Evolutionary conservation across 2,797 vertebrate genomes (phyloP).

Genomic region (Botia kubotai): DNA sequence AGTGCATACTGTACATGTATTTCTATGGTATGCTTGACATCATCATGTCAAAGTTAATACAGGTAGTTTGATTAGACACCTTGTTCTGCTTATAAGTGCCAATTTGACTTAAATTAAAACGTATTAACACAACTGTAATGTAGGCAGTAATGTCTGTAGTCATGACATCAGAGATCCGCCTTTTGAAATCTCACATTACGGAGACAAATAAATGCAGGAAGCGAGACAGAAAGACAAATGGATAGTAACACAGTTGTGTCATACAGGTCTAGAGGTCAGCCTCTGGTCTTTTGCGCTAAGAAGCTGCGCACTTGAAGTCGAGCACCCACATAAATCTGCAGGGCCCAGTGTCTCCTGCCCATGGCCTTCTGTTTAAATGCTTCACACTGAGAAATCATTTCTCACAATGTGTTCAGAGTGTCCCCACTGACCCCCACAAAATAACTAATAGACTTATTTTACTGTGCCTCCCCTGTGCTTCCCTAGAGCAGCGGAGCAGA

Average conservation of each 20-base stretch:
- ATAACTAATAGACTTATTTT: constrained; percentile 36
- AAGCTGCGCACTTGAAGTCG: neutral
- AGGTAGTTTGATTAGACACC: no score
- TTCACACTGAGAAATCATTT: constrained; percentile 49
- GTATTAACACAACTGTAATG: no score
- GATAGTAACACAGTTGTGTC: neutral
- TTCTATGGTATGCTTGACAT: no score
- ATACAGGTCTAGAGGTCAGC: neutral
- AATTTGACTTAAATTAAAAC: no score
- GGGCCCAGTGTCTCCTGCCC: neutral
- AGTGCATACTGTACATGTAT: no score
- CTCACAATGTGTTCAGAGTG: constrained; percentile 29
- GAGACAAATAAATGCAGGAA: neutral
- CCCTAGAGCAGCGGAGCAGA: neutral
- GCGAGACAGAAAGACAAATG: neutral
- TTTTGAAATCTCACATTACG: no score
- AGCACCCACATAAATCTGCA: constrained; percentile 1
- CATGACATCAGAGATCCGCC: no score
- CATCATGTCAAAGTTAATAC: no score
- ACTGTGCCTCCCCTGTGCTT: constrained; percentile 2
- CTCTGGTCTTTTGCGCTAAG: neutral
- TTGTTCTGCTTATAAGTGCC: no score
- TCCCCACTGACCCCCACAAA: constrained; percentile 18
- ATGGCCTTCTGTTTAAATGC: constrained; percentile 19
- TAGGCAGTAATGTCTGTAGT: no score